Evolutionary conservation across 2,113 vertebrate genomes (phyloP), one percentile per base, ranked within the genome.

Genomic region (Phylloscopus trochilus): DNA sequence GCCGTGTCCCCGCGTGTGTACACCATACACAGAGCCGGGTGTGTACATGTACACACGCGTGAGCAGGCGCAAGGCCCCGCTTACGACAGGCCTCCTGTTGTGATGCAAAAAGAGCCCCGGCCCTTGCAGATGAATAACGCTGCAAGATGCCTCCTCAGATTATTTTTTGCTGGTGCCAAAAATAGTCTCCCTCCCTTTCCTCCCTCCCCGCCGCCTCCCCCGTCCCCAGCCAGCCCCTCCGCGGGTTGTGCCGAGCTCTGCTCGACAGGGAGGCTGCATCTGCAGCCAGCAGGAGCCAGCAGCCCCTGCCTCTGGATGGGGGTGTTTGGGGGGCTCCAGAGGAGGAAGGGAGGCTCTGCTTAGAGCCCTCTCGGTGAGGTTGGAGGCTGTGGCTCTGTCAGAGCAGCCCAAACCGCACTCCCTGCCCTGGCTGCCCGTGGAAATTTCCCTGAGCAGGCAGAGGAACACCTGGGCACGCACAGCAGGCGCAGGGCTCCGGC

Each of bases 151-250:
- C 94, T 96, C 96, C 87, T 94, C 43, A 41, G 96, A 96, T 97
- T 97, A 98, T 98, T 98, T 98, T 98, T 97, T 97, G 97, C 97
- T 94, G 87, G 92, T 97, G 96, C 97, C 98, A 97, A 97, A 98
- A 98, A 98, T 98, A 98, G 97, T 81, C 94, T 46, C 11, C 14
- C 8, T 87, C 77, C 70, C 39, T 47, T 51, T 58, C 62, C 43
- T 66, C 47, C 74, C 37, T 81, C 27, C 58, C 26, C 14, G 37
- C 44, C n/a, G n/a, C n/a, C n/a, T n/a, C 5, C 35, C 31, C 49
- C 47, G 28, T 49, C 15, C 26, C 37, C 58, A 55, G 66, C 30
- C 94, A 94, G 85, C 86, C 94, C 93, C 94, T 94, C 92, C 12
- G 4, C 87, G 55, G 51, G 58, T 87, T 86, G 81, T 67, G 91